Conservation (phyloP, 2,888 invertebrate species). For the Octodonta nipae region DNA sequence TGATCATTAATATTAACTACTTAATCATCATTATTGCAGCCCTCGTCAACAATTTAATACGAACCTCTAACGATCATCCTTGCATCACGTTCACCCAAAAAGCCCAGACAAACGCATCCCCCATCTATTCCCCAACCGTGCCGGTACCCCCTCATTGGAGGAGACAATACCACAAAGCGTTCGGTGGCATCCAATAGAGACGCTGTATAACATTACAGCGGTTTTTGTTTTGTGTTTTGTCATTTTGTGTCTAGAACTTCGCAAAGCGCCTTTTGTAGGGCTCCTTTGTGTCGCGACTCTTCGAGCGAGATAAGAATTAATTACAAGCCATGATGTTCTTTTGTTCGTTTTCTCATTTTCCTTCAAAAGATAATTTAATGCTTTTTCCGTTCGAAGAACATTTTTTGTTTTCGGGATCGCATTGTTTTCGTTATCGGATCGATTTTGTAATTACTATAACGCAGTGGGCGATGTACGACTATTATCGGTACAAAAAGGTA, state of each 20-base stretch:
- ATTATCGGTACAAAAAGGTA: too few relatives aligned
- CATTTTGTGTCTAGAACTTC: conserved; percentile 37
- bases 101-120: too few relatives aligned
- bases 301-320: conserved; percentile 41
- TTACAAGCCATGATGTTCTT: conserved; percentile 35
- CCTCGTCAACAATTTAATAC: too few relatives aligned
- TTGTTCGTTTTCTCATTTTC: conserved; percentile 35
- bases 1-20: too few relatives aligned
- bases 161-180: not conserved
- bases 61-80: too few relatives aligned
- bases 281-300: conserved; percentile 32
- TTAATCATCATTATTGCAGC: too few relatives aligned
- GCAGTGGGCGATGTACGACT: too few relatives aligned
- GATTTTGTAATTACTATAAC: conserved; percentile 1
- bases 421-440: not conserved
- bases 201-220: conserved; percentile 34
- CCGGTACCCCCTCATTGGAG: too few relatives aligned
- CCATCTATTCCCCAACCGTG: too few relatives aligned
- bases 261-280: conserved; percentile 30
- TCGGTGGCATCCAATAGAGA: conserved; percentile 29
- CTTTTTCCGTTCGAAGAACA: conserved; percentile 12
- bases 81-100: too few relatives aligned
- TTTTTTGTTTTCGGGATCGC: not conserved
- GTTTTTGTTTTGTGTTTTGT: conserved; percentile 36
- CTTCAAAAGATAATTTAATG: conserved; percentile 34